phyloP scores from a whole-genome alignment of 2,797 vertebrate species.

The Manis pentadactyla region DNA sequence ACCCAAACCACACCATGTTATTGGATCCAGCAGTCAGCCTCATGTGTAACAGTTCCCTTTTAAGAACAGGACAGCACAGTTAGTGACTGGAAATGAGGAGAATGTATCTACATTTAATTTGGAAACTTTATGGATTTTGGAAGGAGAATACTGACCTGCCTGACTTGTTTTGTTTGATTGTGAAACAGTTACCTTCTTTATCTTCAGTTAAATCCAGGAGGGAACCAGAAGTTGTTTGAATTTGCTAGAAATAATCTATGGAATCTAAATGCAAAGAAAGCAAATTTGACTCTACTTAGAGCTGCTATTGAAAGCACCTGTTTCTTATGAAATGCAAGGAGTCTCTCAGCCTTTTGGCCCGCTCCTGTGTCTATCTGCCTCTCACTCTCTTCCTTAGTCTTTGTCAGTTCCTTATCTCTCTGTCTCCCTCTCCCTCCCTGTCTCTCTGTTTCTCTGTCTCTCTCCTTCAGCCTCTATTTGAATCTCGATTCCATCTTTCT shows the following conservation, averaged over 20 bases:
- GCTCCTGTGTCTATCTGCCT: neutral
- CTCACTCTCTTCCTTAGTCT: neutral
- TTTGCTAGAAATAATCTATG: slow-evolving; percentile 37
- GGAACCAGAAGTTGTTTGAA: neutral
- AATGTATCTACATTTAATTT: neutral
- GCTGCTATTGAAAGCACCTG: neutral
- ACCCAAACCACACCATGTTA: neutral
- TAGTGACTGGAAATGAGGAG: neutral
- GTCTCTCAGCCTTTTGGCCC: neutral
- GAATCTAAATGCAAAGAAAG: neutral
- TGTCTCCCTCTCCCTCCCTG: neutral
- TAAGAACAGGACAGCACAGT: neutral
- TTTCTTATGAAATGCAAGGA: neutral
- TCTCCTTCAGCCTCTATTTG: neutral
- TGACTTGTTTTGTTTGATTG: neutral
- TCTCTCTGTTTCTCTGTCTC: neutral
- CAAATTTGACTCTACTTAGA: neutral
- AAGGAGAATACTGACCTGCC: neutral
- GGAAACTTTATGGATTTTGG: neutral
- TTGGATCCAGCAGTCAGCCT: neutral
- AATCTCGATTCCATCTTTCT: neutral
- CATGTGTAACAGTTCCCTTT: neutral
- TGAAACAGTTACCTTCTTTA: neutral
- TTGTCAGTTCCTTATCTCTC: neutral
- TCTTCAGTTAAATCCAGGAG: neutral